These are phyloP conservation scores for Vandiemenella viatica DNA, from an alignment of 2,888 invertebrate genomes.

Conservation along the genomic window DNA sequence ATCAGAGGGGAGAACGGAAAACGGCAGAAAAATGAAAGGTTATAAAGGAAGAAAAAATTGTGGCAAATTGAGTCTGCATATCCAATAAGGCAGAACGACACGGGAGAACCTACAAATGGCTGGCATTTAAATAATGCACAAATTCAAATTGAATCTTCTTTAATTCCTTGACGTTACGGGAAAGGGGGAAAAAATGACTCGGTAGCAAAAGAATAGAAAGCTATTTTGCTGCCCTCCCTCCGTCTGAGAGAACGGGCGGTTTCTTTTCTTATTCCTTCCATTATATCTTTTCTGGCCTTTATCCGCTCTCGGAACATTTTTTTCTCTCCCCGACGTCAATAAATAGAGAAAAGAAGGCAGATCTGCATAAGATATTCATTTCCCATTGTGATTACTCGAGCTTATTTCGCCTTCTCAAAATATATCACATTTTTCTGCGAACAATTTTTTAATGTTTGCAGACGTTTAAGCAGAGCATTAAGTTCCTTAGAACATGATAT, in stretches of 20 bases:
- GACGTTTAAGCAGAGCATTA: too few species aligned
- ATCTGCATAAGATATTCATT: slow-evolving; percentile 1
- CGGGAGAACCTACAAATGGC: background rate
- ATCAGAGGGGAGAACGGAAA: too few species aligned
- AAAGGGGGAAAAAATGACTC: slow-evolving; percentile 2
- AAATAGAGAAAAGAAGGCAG: background rate
- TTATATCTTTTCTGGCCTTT: slow-evolving; percentile 1
- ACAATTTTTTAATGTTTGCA: too few species aligned
- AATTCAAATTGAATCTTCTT: slow-evolving; percentile 14
- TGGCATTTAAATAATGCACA: slow-evolving; percentile 14
- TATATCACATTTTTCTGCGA: too few species aligned
- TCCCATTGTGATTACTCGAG: too few species aligned
- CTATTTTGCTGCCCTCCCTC: slow-evolving; percentile 1
- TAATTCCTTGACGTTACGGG: slow-evolving; percentile 7
- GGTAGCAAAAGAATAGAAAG: slow-evolving; percentile 1
- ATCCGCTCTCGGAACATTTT: background rate
- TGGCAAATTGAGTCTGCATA: slow-evolving; percentile 14
- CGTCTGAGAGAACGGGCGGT: background rate
- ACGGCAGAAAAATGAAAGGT: slow-evolving; percentile 6
- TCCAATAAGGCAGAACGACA: slow-evolving; percentile 2
- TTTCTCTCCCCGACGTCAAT: slow-evolving; percentile 4
- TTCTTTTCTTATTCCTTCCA: background rate
- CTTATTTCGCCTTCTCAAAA: too few species aligned
- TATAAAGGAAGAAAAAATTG: slow-evolving; percentile 4
- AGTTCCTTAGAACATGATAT: too few species aligned